Evolutionary conservation across 2,797 vertebrate species (phyloP).

Genomic region (Podargus strigoides): DNA sequence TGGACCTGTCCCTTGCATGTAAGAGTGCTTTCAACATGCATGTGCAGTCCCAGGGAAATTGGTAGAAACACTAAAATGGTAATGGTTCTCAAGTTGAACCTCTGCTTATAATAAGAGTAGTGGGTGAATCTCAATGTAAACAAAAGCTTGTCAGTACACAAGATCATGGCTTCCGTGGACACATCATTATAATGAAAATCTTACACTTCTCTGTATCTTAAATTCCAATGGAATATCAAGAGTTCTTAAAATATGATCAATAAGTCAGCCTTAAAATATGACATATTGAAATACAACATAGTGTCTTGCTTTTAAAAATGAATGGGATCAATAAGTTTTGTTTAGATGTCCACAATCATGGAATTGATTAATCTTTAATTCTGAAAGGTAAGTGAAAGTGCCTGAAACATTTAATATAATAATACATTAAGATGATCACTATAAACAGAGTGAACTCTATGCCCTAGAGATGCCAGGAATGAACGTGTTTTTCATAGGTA

Average conservation of each 20-base stretch:
- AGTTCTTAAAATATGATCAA: slow-evolving; percentile 27
- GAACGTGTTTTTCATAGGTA: not conserved
- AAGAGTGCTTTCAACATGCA: not conserved
- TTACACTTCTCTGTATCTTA: not conserved
- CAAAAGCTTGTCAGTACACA: not conserved
- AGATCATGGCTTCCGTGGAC: not conserved
- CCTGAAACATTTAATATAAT: slow-evolving; percentile 39
- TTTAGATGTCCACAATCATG: slow-evolving; percentile 37
- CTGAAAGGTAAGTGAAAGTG: slow-evolving; percentile 52
- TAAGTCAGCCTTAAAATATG: slow-evolving; percentile 26
- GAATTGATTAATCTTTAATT: slow-evolving; percentile 62
- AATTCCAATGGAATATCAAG: not conserved
- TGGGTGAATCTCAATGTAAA: not conserved
- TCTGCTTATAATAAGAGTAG: not conserved
- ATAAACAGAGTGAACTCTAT: not conserved
- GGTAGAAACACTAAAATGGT: not conserved
- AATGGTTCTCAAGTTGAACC: not conserved
- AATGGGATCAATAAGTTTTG: slow-evolving; percentile 53
- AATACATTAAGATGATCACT: slow-evolving; percentile 10
- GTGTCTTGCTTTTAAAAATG: slow-evolving; percentile 48
- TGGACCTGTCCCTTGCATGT: not conserved
- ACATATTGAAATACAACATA: slow-evolving; percentile 14
- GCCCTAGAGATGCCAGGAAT: slow-evolving; percentile 25
- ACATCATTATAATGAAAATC: not conserved
- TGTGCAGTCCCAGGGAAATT: not conserved